phyloP scores from a whole-genome alignment of 2,113 vertebrate species.

The Microtus oregoni region DNA sequence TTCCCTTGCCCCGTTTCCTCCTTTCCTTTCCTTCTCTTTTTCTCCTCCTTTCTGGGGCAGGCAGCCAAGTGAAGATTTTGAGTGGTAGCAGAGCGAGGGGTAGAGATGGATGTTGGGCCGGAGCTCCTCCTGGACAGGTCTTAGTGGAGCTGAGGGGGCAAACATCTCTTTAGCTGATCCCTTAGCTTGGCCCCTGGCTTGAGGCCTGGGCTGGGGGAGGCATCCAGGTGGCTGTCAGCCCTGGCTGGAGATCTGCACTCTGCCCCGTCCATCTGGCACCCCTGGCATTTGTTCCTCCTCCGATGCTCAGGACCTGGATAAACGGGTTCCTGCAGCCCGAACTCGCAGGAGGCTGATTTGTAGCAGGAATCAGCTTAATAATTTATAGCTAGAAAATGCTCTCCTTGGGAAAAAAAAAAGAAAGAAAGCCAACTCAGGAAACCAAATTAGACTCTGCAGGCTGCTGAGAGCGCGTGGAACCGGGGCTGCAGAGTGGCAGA shows the following conservation, averaged over 20 bases:
- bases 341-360: conserved; percentile 68
- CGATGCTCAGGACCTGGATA: background rate
- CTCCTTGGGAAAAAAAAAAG: conserved; percentile 42
- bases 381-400: conserved; percentile 64
- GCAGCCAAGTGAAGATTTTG: conserved; percentile 70
- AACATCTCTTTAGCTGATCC: background rate
- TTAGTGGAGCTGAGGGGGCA: background rate
- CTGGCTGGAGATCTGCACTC: background rate
- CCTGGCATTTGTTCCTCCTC: conserved; percentile 54
- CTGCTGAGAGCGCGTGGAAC: background rate
- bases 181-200: background rate
- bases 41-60: conserved; percentile 73
- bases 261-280: conserved; percentile 20
- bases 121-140: background rate
- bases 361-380: conserved; percentile 71
- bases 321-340: conserved; percentile 25
- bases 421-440: conserved; percentile 61
- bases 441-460: conserved; percentile 48
- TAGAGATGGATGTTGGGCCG: fast-evolving
- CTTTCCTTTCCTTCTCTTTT: conserved; percentile 67
- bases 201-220: background rate
- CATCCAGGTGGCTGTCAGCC: background rate
- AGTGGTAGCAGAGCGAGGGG: conserved; percentile 5
- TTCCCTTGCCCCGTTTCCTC: conserved; percentile 67
- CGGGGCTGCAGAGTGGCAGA: background rate